Base-by-base conservation (phyloP, 2,888 invertebrate species). In the Parthenolecanium corni region DNA sequence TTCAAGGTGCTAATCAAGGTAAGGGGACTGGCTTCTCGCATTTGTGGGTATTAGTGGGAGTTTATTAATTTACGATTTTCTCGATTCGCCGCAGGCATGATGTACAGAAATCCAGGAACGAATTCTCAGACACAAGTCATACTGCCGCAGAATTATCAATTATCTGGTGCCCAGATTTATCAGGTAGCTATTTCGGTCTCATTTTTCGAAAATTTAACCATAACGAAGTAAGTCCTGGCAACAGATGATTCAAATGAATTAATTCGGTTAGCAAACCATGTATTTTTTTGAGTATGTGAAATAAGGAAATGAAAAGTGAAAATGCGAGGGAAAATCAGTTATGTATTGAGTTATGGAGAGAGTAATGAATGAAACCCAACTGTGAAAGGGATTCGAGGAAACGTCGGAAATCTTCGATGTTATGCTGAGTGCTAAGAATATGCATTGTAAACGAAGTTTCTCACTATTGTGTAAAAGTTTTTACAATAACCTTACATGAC, bases 21-120 rank as follows among this genome's bases (percentile, higher is more conserved):
- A 72, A 73, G 47, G 12, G 21, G 11, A 1, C 18, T 40, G 12
- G 9, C 12, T 12, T 11, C 38, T 38, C 9, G 12, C 38, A 11
- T 38, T 9, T 38, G 12, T 38, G 38, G 9, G 38, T 38, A 38
- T 38, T 12, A 38, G 9, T 38, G 9, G 38, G 11, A 11, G 9
- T 38, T 38, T 38, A 12, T 38, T 38, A 9, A 38, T 38, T 38
- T 12, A 14, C 40, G 2, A 14, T 2, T n/a, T n/a, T 2, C 40
- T n/a, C n/a, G 2, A 14, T 40, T 2, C 2, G n/a, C 40, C 2
- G 12, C 74, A 70, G 82, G 82, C 58, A 82, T 85, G 74, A 80
- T 86, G 76, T 84, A 84, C 69, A 82, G 85, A 75, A 82, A 82
- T 68, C 78, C 79, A 65, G 78, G 78, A 65, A 76, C 81, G 21